These are phyloP conservation scores for Ochotona princeps DNA, from an alignment of 2,113 vertebrate species.

Conservation along the genomic window DNA sequence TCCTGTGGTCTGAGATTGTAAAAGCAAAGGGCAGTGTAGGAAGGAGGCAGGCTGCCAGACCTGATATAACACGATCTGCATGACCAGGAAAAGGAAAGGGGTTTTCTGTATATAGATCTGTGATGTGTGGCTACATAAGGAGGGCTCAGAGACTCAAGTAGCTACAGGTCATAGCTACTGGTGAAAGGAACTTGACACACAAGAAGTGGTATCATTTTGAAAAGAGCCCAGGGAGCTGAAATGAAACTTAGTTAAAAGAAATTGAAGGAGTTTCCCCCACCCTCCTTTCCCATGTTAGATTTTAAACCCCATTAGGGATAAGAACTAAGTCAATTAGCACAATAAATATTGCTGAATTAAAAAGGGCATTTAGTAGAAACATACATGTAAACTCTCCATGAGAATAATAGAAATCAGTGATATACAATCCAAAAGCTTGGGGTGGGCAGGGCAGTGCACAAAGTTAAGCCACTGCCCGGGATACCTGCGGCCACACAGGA, in stretches of 20 bases:
- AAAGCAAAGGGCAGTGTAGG: conserved; percentile 23
- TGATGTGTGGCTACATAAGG: background rate
- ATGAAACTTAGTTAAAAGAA: background rate
- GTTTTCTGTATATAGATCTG: background rate
- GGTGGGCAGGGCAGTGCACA: too few relatives aligned
- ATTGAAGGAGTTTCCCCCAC: background rate
- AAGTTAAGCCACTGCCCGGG: too few relatives aligned
- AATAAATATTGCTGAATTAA: conserved; percentile 42
- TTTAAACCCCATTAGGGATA: conserved; percentile 8
- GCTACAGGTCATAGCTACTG: background rate
- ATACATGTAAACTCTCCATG: conserved; percentile 2
- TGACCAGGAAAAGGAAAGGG: conserved; percentile 2
- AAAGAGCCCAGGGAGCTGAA: conserved; percentile 13
- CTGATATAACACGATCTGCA: background rate
- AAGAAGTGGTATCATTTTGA: background rate
- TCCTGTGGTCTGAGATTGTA: conserved; percentile 25
- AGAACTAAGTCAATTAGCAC: background rate
- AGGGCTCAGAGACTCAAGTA: background rate
- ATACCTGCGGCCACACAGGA: too few relatives aligned
- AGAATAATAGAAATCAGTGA: conserved; percentile 23
- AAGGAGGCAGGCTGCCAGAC: conserved; percentile 39
- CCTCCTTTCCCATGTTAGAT: background rate
- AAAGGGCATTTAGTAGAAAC: conserved; percentile 24
- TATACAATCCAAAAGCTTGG: background rate
- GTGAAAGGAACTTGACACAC: background rate